These are phyloP conservation scores for Nansenia antarctica DNA, from an alignment of 2,113 vertebrate genomes.

Conservation along the genomic window DNA sequence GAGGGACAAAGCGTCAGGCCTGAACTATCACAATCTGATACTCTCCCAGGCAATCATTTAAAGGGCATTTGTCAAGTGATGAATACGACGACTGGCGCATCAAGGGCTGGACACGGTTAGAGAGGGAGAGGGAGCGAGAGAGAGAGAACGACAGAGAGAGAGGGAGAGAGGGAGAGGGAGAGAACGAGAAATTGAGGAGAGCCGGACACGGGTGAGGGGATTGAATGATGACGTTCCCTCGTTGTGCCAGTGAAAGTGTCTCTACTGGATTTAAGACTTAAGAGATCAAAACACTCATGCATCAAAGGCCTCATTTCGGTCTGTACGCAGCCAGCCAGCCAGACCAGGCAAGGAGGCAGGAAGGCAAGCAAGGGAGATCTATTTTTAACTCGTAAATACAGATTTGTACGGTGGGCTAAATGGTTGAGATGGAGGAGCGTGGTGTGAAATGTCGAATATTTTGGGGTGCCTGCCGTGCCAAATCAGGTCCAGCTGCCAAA, in stretches of 20 bases:
- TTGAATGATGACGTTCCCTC: slow-evolving; percentile 39
- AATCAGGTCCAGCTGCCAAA: no score
- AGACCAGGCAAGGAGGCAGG: background rate
- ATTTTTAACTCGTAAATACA: background rate
- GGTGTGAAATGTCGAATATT: background rate
- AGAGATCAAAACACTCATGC: slow-evolving; percentile 62
- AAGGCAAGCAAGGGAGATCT: background rate
- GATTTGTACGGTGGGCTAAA: background rate
- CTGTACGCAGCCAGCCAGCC: slow-evolving; percentile 52
- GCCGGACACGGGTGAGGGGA: slow-evolving; percentile 44
- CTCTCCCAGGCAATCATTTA: slow-evolving; percentile 26
- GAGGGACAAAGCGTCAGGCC: slow-evolving; percentile 25
- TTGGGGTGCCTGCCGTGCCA: no score
- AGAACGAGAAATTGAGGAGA: slow-evolving; percentile 8
- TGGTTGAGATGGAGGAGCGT: background rate
- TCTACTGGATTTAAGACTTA: slow-evolving; percentile 60
- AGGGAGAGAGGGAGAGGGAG: background rate
- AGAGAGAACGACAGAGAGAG: background rate
- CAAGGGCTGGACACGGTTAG: slow-evolving; percentile 23
- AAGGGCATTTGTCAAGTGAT: slow-evolving; percentile 51
- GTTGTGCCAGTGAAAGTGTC: slow-evolving; percentile 41
- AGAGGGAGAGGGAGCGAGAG: slow-evolving; percentile 9
- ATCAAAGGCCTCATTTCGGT: slow-evolving; percentile 63
- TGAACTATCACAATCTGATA: slow-evolving; percentile 25
- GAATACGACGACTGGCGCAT: slow-evolving; percentile 40